Percentiles rank a stretch among this genome's conserved stretches.
These are phyloP conservation scores for Stichodactyla mertensii DNA, from an alignment of 64 coral and sea anemone genomes.

Conservation along the genomic window DNA sequence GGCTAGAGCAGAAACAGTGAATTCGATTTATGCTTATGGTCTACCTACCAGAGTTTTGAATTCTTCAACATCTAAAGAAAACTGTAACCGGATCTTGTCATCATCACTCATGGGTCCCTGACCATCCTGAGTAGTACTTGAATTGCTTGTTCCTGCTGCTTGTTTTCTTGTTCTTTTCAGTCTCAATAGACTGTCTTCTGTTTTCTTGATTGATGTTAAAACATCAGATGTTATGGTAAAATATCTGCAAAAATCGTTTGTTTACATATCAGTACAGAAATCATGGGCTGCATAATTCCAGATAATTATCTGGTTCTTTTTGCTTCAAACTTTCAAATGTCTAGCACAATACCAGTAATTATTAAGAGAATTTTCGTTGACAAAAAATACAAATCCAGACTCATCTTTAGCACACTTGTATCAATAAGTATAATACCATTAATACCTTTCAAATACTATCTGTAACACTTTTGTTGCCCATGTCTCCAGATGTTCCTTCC, in stretches of 20 bases:
- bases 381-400: no score
- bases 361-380: no score
- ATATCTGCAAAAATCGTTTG: constrained; percentile 42
- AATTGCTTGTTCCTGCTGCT: constrained; percentile 29
- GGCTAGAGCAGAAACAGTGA: no score
- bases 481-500: constrained; percentile 35
- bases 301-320: no score
- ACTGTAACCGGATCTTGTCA: constrained; percentile 91
- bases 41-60: constrained; percentile 23
- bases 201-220: constrained; percentile 90
- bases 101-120: constrained; percentile 69
- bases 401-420: background rate
- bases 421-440: background rate
- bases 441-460: constrained; percentile 65
- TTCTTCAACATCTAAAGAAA: constrained; percentile 75
- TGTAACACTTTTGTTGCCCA: constrained; percentile 74
- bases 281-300: no score
- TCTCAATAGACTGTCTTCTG: constrained; percentile 87
- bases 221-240: constrained; percentile 74
- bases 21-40: background rate
- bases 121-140: constrained; percentile 18
- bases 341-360: no score
- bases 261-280: background rate
- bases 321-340: no score
- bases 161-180: constrained; percentile 81